Base-by-base conservation (phyloP, 2,113 vertebrate genomes). In the Microcebus lehilahytsara region DNA sequence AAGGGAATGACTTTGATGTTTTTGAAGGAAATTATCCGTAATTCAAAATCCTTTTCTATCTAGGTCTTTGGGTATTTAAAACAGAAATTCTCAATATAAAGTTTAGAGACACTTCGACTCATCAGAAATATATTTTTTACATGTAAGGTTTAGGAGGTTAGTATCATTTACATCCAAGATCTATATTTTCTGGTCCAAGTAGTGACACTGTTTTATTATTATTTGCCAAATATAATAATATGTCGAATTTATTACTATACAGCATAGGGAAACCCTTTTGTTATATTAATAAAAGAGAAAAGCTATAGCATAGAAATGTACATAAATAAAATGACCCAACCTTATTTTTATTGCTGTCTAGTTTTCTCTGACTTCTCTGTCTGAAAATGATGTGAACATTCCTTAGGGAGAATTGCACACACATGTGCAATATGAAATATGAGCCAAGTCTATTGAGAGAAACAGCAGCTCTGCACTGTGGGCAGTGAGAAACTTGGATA, bases 311-410 rank as follows among this genome's bases (percentile, higher is more conserved):
- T 60, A 78, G 7, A 83, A 77, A 79, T 84, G 11, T 58, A 84
- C 58, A 8, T 42, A 83, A 80, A 92, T 53, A 86, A 81, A 95
- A 69, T 51, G 23, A 85, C 62, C 64, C 32, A 46, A 66, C 46
- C 81, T 95, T 67, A 81, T 86, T 95, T 95, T 94, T 95, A 67
- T 93, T 80, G 23, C 49, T 78, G 14, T 90, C 27, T 60, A 46
- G 32, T 95, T 96, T 96, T 81, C n/a, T 95, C 34, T 94, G 40
- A 89, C 27, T 95, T 90, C 80, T 96, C 30, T 85, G 34, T 92
- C 64, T 80, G 40, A 81, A 96, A 96, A 86, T 84, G 19, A 64
- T 40, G 37, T 72, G 58, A 79, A 66, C 67, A 75, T 93, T 92
- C 91, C 58, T 85, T 95, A 96, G 86, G 74, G 56, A 85, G 67